Conservation (phyloP, 2,888 invertebrate species). For the Syrista parreyssii region DNA sequence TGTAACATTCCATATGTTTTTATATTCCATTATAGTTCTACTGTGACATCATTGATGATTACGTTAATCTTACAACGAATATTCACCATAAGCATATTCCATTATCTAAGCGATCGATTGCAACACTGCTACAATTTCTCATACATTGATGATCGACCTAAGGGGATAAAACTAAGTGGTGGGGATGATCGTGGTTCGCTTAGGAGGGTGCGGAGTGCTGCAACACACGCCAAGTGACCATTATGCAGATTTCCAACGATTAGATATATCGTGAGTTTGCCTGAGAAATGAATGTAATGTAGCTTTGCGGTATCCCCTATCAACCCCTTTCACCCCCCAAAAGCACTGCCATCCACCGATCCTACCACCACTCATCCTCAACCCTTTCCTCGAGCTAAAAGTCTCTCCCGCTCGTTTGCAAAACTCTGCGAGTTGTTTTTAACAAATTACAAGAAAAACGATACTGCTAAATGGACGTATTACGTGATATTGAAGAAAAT, state of each 20-base stretch:
- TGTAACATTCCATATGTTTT: not conserved
- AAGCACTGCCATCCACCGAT: not conserved
- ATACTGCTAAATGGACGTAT: not conserved
- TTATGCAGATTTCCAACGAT: constrained; percentile 53
- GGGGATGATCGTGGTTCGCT: constrained; percentile 13
- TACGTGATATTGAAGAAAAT: not conserved
- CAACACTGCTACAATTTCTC: constrained; percentile 11
- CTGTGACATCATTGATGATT: not conserved
- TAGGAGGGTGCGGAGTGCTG: constrained; percentile 20
- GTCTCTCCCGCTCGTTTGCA: not conserved
- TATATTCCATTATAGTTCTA: not conserved
- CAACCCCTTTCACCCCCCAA: constrained; percentile 1
- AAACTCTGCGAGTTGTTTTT: not conserved
- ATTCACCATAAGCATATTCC: not conserved
- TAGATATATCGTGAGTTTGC: constrained; percentile 44
- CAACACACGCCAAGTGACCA: constrained; percentile 50
- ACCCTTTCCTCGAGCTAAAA: not conserved
- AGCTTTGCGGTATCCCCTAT: constrained; percentile 26
- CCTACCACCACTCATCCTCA: not conserved
- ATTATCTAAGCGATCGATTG: constrained; percentile 11
- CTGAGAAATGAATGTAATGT: constrained; percentile 38
- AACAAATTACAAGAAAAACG: not conserved
- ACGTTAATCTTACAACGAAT: not conserved
- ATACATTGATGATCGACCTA: not conserved
- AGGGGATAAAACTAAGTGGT: not conserved